Evolutionary conservation across 2,113 vertebrate species (phyloP).

Genomic region (Ammodytes marinus): DNA sequence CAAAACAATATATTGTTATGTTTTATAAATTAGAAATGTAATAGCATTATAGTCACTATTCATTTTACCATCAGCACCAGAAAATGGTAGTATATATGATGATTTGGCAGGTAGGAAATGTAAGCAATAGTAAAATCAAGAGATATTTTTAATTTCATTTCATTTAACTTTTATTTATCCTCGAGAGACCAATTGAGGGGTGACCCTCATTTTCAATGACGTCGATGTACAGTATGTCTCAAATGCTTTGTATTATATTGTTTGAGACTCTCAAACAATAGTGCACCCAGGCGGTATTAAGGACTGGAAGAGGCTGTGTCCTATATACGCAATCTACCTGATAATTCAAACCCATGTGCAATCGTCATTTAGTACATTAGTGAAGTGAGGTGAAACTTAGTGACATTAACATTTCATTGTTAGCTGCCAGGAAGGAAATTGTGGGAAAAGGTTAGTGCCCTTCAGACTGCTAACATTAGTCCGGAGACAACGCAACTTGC

Average conservation of each 20-base stretch:
- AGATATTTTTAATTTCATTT: too few species aligned
- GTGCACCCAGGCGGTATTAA: neutral
- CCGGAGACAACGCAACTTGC: constrained; percentile 58
- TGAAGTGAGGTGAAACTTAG: constrained; percentile 39
- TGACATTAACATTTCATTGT: constrained; percentile 46
- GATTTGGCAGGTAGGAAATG: neutral
- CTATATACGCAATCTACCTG: neutral
- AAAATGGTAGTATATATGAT: neutral
- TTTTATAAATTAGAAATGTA: neutral
- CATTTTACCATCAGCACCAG: neutral
- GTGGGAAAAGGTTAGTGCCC: constrained; percentile 68
- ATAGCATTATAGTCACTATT: neutral
- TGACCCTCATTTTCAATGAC: too few species aligned
- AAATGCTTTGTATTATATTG: neutral
- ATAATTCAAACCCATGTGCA: constrained; percentile 30
- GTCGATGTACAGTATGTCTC: neutral
- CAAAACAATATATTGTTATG: neutral
- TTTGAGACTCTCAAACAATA: neutral
- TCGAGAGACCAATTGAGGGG: too few species aligned
- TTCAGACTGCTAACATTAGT: constrained; percentile 45
- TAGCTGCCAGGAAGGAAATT: constrained; percentile 37
- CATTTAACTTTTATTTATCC: too few species aligned
- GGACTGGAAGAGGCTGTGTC: neutral
- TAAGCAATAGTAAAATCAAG: neutral
- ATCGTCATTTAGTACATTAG: constrained; percentile 8